A percentile compares a stretch with the other conserved stretches of the same genome.
These are phyloP conservation scores for Clarias magur DNA, from an alignment of 2,113 vertebrate species.

Conservation along the genomic window DNA sequence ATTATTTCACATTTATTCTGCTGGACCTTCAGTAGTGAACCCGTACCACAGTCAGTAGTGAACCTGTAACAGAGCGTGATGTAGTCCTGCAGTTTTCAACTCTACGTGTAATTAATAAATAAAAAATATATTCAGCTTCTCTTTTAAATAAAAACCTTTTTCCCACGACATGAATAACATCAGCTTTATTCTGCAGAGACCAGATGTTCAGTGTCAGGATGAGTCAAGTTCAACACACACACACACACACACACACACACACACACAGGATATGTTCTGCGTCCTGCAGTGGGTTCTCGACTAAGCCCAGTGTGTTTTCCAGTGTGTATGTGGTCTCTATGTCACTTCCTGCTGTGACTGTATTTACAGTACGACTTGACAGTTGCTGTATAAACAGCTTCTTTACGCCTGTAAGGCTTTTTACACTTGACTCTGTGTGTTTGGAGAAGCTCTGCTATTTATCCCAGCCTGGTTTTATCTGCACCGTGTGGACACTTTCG, in stretches of 20 bases:
- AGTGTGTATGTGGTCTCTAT: not conserved
- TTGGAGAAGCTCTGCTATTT: not conserved
- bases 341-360: not conserved
- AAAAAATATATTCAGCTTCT: too few relatives aligned
- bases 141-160: not conserved
- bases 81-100: not conserved
- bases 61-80: not conserved
- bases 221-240: slow-evolving; percentile 16
- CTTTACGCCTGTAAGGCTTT: not conserved
- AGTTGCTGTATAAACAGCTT: not conserved
- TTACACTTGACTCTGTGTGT: too few relatives aligned
- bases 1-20: not conserved
- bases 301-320: not conserved
- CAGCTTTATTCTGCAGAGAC: not conserved
- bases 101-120: not conserved
- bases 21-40: not conserved
- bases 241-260: not conserved
- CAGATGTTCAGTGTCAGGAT: slow-evolving; percentile 32
- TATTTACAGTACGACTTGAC: not conserved
- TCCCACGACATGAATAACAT: not conserved
- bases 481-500: not conserved
- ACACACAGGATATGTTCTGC: not conserved
- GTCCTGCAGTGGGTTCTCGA: not conserved
- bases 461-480: not conserved
- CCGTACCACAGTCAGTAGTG: not conserved